Evolutionary conservation across 2,888 invertebrate species (phyloP).

Genomic region (Temnothorax unifasciatus): DNA sequence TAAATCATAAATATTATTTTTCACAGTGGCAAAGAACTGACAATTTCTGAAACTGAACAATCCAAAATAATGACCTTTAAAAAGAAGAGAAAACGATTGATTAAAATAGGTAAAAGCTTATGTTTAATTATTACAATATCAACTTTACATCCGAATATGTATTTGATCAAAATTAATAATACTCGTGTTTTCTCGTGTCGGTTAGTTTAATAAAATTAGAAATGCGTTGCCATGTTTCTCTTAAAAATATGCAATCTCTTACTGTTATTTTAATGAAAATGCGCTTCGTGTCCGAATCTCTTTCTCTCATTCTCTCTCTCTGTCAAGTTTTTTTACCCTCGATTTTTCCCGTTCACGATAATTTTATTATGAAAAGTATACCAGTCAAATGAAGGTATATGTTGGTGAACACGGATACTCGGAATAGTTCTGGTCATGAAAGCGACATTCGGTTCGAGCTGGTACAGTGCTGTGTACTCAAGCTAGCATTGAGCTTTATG

Average conservation of each 20-base stretch:
- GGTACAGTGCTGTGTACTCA: constrained; percentile 21
- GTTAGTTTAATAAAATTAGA: constrained; percentile 36
- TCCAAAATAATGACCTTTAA: background rate
- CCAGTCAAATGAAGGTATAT: background rate
- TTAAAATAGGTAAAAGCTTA: background rate
- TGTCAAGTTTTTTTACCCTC: background rate
- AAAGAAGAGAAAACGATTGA: background rate
- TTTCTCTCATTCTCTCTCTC: background rate
- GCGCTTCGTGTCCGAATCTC: background rate
- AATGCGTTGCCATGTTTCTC: background rate
- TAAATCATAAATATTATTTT: background rate
- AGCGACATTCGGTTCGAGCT: constrained; percentile 25
- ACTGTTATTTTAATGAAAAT: constrained; percentile 25
- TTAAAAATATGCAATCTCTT: constrained; percentile 38
- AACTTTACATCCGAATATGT: background rate
- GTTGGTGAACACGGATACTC: constrained; percentile 25
- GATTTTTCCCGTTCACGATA: constrained; percentile 40
- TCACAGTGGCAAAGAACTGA: background rate
- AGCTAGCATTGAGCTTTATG: constrained; percentile 61
- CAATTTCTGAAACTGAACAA: background rate
- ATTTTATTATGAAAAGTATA: constrained; percentile 54
- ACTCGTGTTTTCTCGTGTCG: background rate
- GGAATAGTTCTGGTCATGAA: constrained; percentile 51
- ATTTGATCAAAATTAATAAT: background rate
- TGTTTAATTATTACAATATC: background rate